Evolutionary conservation across 1,140 invertebrate genomes (phyloP).

Genomic region (Antheraea mylitta): DNA sequence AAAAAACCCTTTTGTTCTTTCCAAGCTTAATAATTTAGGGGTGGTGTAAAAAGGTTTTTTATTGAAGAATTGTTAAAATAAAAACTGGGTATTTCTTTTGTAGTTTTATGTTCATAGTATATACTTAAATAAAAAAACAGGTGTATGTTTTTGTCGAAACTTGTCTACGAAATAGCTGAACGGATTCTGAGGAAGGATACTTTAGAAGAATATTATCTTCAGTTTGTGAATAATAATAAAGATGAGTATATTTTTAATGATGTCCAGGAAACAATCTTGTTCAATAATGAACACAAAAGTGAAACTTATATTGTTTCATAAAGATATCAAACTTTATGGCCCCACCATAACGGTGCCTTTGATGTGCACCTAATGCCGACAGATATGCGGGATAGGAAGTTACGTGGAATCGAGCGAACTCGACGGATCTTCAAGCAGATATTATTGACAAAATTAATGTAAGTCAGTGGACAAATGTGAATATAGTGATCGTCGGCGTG

Average conservation of each 20-base stretch:
- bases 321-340: constrained; percentile 15
- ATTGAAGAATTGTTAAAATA: too few species aligned
- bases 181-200: too few species aligned
- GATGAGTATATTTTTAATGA: not conserved
- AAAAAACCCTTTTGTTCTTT: too few species aligned
- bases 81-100: too few species aligned
- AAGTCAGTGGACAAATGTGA: not conserved
- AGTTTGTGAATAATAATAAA: not conserved
- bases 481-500: not conserved
- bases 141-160: too few species aligned
- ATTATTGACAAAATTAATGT: not conserved
- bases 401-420: constrained; percentile 15
- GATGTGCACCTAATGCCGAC: constrained; percentile 37
- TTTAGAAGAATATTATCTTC: too few species aligned
- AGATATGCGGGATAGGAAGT: constrained; percentile 39
- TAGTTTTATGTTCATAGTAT: too few species aligned
- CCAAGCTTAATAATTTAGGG: too few species aligned
- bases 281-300: too few species aligned
- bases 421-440: not conserved
- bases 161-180: too few species aligned
- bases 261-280: not conserved
- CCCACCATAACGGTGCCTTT: constrained; percentile 36
- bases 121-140: too few species aligned
- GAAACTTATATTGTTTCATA: not conserved
- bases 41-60: too few species aligned